These are phyloP conservation scores for Pissodes strobi DNA, from an alignment of 1,140 invertebrate species.

Conservation along the genomic window DNA sequence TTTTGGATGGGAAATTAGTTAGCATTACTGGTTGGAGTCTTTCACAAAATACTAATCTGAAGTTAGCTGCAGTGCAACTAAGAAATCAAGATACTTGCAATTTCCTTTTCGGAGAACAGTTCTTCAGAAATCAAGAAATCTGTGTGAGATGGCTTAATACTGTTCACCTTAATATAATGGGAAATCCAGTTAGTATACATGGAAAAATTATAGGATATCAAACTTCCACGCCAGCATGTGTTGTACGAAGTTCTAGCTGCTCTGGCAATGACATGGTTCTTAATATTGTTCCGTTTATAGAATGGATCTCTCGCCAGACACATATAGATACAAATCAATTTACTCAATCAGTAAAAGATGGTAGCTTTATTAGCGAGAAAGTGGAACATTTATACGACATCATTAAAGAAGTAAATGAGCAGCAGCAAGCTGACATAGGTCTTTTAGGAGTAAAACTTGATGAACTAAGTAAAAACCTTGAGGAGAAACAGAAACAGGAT, in stretches of 20 bases:
- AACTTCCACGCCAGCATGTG: constrained; percentile 2
- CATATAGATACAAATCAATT: not conserved
- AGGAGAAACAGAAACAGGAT: not conserved
- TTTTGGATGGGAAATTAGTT: constrained; percentile 2
- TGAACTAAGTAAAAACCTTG: not conserved
- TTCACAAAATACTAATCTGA: not conserved
- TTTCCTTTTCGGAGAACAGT: not conserved
- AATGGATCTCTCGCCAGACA: not conserved
- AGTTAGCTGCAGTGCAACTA: not conserved
- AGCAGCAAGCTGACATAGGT: too few relatives aligned
- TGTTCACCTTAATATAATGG: constrained; percentile 1
- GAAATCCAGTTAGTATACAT: not conserved
- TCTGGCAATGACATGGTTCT: constrained; percentile 7
- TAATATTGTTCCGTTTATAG: constrained; percentile 1
- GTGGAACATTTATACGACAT: not conserved
- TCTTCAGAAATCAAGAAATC: constrained; percentile 8
- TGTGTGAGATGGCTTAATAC: not conserved
- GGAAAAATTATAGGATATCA: constrained; percentile 13
- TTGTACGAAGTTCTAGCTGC: not conserved
- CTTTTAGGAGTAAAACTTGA: too few relatives aligned
- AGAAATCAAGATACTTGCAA: constrained; percentile 11
- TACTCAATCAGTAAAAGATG: not conserved
- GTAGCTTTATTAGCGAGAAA: not conserved
- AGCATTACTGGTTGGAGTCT: constrained; percentile 1
- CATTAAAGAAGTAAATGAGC: not conserved